Base-by-base conservation (phyloP, 2,888 invertebrate species). In the Tuta absoluta region DNA sequence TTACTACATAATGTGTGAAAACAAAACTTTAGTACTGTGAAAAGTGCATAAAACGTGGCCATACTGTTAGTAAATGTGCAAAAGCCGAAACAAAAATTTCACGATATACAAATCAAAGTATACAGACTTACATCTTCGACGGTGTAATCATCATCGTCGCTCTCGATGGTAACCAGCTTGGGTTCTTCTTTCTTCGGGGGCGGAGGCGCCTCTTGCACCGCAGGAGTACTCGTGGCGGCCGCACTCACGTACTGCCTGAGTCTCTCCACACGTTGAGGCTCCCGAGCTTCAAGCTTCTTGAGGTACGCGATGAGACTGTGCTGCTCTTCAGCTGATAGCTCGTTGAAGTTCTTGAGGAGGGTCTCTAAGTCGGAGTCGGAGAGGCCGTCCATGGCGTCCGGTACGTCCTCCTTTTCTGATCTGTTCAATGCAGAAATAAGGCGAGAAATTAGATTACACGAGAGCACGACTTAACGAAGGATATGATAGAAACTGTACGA, bases 291-390 rank as follows among this genome's bases (percentile, higher is more conserved):
- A 48, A 97, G 80, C 79, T 96, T 96, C 78, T 96, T 96, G 66
- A 97, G 81, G 78, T 96, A 96, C 0, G 94, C 94, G 38, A 97
- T 96, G 4, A 97, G 91, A 72, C 95, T 95, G 78, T 96, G 95
- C 75, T 97, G 97, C 79, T 97, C 97, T 69, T 96, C 96, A 0
- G 94, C 93, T 0, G 95, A 95, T 14, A 97, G 83, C 74, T 96
- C 96, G 79, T 96, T 96, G 74, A 91, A 91, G 78, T 96, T 97
- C 80, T 96, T 95, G 64, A 97, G 80, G 0, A 97, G 84, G 0
- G 95, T 95, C 78, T 96, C 96, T 58, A 97, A 82, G 75, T 97
- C 97, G 0, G 95, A 94, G 79, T 97, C 96, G 0, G 96, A 96
- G 10, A 97, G 86, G 12, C 94, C 94, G 71, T 96, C 96, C 93